A percentile compares a stretch with the other conserved stretches of the same genome.
phyloP scores from a whole-genome alignment of 2,113 vertebrate species.

The Litocranius walleri region DNA sequence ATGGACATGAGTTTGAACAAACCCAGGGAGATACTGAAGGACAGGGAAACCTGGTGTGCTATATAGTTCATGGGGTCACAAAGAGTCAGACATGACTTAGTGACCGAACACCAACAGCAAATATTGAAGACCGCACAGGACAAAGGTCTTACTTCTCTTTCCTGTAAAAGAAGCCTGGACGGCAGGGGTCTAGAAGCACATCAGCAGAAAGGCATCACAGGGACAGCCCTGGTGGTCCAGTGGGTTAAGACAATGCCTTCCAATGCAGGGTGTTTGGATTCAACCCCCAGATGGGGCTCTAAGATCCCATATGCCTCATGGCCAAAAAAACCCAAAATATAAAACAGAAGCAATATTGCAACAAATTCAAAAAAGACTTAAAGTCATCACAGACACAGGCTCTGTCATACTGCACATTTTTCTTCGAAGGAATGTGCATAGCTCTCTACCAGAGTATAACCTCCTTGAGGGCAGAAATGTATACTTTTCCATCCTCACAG shows the following conservation, averaged over 20 bases:
- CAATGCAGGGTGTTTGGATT: background rate
- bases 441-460: background rate
- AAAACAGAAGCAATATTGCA: background rate
- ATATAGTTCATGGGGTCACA: background rate
- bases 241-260: background rate
- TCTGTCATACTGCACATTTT: background rate
- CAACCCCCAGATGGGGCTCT: background rate
- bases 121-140: background rate
- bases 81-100: background rate
- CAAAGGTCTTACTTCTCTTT: background rate
- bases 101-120: background rate
- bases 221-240: background rate
- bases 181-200: background rate
- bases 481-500: background rate
- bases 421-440: background rate
- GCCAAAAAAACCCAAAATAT: background rate
- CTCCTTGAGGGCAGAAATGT: background rate
- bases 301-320: background rate
- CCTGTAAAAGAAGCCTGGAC: background rate
- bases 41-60: background rate
- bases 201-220: background rate
- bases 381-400: too few species aligned
- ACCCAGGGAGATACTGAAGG: background rate
- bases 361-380: background rate
- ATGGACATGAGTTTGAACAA: background rate